Base-by-base conservation (phyloP, 2,888 invertebrate species). In the Drosophila kanekoi region DNA sequence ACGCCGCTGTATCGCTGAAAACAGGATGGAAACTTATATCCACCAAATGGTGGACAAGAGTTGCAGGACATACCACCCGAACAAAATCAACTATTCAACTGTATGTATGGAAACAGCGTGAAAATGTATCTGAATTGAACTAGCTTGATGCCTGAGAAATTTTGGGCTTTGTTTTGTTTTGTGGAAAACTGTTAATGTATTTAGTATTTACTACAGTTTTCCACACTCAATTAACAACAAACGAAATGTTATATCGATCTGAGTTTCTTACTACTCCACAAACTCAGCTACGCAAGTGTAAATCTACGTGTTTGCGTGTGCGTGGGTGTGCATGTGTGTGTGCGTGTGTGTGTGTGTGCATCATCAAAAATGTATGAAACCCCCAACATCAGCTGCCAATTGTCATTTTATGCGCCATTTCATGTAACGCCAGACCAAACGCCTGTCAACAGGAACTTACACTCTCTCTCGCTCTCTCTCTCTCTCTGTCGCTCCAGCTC, bases 341-440 rank as follows among this genome's bases (percentile, higher is more conserved):
- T 43, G 38, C 40, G 4, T 16, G 23, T 38, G 3, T 16, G 6
- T 18, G 5, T 23, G 38, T 49, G 16, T 45, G 14, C 43, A 40
- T 16, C 37, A 69, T 74, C 38, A 69, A 60, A 72, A 43, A 56
- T 63, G 51, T 67, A 85, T 72, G 35, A 47, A 47, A 43, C 52
- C 53, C 54, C 52, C 54, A 35, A 77, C 79, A 79, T 88, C 85
- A 88, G 87, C 84, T 88, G 86, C 58, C 86, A 76, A 87, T 86
- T 86, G 85, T 81, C 84, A 74, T 81, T 78, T 87, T 79, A 88
- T 87, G 87, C 87, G 87, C 81, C 81, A 86, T 84, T 86, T 80
- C 77, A 48, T 65, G 66, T 60, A 47, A 58, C 11, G 59, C 47
- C 51, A 53, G 48, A 57, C 40, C 52, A 37, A 54, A 32, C 6